Base-by-base conservation (phyloP, 1,140 invertebrate genomes). In the Pseudachorutes palmiensis region DNA sequence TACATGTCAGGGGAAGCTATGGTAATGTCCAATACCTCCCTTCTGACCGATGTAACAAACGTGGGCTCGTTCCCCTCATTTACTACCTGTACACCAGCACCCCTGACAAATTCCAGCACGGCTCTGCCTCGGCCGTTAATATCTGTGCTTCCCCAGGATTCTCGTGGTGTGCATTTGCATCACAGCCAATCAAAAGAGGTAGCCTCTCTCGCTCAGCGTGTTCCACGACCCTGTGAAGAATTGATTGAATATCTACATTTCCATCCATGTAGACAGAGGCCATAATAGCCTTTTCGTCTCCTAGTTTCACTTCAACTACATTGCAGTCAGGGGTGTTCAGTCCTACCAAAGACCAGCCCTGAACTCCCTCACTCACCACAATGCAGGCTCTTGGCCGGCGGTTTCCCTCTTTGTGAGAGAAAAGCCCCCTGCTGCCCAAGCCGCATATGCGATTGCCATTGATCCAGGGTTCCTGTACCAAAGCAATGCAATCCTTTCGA, bases 161-260 rank as follows among this genome's bases (percentile, higher is more conserved):
- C n/a, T 26, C 22, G 59, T 70, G 65, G 33, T 70, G 69, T 2
- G 69, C 58, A 45, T 70, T 70, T 26, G 62, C 65, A 60, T 70
- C 69, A 12, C 36, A 48, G 1, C 59, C 69, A 14, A 70, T 36
- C 1, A 70, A n/a, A 24, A 70, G 41, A 12, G 51, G 33, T 28
- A 70, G 30, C 30, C 36, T 28, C 1, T 48, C 49, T 9, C 2
- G 2, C 41, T 45, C 36, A 31, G 58, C 65, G 49, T 66, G 26
- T 1, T 61, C 41, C 9, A 63, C 60, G 22, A 70, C 31, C 33
- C 30, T 26, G 2, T 62, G 26, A 1, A 2, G 16, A 51, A 2
- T 24, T 12, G 64, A 48, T 26, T 5, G 64, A 36, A n/a, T 19
- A 2, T 29, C 22, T 49, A 3, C 5, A 51, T 65, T 58, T 26